Conservation (phyloP, 2,888 invertebrate species). For the Agonopterix alstromeriana region DNA sequence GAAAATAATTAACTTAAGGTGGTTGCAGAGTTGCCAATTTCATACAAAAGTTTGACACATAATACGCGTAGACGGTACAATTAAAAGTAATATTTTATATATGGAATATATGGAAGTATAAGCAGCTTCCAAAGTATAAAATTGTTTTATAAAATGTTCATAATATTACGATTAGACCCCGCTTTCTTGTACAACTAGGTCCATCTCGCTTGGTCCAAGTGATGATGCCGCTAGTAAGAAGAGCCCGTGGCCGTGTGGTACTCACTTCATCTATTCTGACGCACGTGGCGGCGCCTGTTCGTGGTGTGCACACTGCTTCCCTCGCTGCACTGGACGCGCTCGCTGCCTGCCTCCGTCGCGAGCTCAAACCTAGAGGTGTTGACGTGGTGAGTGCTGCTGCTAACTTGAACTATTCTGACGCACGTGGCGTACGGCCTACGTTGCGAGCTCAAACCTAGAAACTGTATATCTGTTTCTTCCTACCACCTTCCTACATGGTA, state of each 20-base stretch:
- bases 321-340: constrained; percentile 88
- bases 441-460: constrained; percentile 84
- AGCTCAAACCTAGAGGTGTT: constrained; percentile 87
- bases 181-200: constrained; percentile 47
- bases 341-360: constrained; percentile 86
- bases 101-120: too few species aligned
- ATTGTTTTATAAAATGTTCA: too few species aligned
- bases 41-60: too few species aligned
- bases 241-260: constrained; percentile 87
- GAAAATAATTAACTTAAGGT: too few species aligned
- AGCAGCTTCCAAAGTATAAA: too few species aligned
- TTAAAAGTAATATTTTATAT: too few species aligned
- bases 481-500: not conserved
- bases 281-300: constrained; percentile 86
- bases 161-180: too few species aligned
- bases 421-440: constrained; percentile 86
- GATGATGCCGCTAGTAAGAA: constrained; percentile 87
- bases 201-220: constrained; percentile 84
- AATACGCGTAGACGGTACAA: too few species aligned
- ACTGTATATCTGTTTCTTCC: too few species aligned
- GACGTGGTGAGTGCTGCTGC: constrained; percentile 83
- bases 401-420: constrained; percentile 88
- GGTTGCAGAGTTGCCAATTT: too few species aligned
- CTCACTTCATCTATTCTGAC: constrained; percentile 89
- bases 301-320: constrained; percentile 88